Evolutionary conservation across 1,140 invertebrate species (phyloP).

Genomic region (Neelides sp.): DNA sequence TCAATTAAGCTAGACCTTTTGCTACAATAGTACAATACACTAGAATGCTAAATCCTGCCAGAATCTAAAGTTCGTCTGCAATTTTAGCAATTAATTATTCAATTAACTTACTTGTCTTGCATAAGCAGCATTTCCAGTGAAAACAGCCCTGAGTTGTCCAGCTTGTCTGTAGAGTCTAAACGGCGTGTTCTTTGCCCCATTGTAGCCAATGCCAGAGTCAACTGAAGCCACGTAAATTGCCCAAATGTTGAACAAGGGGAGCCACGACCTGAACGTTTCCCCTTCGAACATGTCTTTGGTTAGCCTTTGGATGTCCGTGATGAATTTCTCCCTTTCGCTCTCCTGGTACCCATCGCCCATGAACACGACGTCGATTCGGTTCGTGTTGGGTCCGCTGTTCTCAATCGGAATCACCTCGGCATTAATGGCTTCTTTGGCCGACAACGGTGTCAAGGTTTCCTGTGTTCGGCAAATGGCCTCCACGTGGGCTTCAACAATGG

Average conservation of each 20-base stretch:
- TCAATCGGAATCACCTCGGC: slow-evolving; percentile 19
- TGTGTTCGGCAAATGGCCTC: slow-evolving; percentile 12
- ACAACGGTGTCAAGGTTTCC: neutral
- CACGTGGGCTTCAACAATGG: slow-evolving; percentile 6
- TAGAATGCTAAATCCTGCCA: too few species aligned
- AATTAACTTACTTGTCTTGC: neutral
- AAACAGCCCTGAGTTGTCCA: slow-evolving; percentile 19
- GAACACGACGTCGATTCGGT: slow-evolving; percentile 28
- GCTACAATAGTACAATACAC: too few species aligned
- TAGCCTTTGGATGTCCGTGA: slow-evolving; percentile 19
- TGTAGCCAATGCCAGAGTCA: slow-evolving; percentile 29
- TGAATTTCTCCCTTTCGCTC: slow-evolving; percentile 17
- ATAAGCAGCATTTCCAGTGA: slow-evolving; percentile 11
- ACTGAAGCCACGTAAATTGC: slow-evolving; percentile 23
- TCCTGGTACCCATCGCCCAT: slow-evolving; percentile 26
- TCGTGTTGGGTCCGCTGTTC: slow-evolving; percentile 16
- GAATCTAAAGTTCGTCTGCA: too few species aligned
- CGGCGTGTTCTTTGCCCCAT: slow-evolving; percentile 21
- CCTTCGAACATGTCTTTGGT: slow-evolving; percentile 26
- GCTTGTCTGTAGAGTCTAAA: slow-evolving; percentile 19
- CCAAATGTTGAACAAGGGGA: slow-evolving; percentile 27
- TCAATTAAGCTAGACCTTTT: too few species aligned
- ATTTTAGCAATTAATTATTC: too few species aligned
- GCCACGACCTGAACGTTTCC: slow-evolving; percentile 18
- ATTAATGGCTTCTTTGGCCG: neutral